These are phyloP conservation scores for Pseudomyrmex flavicornis DNA, from an alignment of 1,140 invertebrate genomes.

Conservation along the genomic window DNA sequence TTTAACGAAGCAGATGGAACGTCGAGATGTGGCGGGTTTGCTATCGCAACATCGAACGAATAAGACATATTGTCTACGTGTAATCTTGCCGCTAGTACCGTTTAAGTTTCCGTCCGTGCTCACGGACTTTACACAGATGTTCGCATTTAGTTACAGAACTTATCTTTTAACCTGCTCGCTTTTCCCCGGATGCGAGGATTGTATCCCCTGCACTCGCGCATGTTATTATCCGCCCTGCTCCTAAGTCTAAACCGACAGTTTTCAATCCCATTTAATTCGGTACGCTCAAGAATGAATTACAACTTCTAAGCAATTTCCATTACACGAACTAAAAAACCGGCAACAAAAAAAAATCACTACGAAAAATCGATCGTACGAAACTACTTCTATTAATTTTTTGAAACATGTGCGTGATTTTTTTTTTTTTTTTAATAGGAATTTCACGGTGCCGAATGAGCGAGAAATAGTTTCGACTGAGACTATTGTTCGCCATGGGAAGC, in stretches of 20 bases:
- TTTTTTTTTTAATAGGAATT: not conserved
- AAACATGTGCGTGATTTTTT: not conserved
- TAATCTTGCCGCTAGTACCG: constrained; percentile 25
- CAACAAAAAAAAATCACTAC: constrained; percentile 21
- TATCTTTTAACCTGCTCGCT: constrained; percentile 33
- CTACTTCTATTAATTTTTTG: not conserved
- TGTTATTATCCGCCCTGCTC: not conserved
- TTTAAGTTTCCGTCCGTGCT: constrained; percentile 39
- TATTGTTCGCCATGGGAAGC: not conserved
- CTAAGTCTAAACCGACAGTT: not conserved
- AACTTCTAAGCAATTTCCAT: constrained; percentile 31
- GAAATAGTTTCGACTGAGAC: not conserved
- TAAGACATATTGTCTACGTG: constrained; percentile 17
- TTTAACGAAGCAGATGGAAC: constrained; percentile 17
- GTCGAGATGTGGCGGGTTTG: not conserved
- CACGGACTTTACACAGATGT: constrained; percentile 37
- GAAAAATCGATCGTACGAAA: constrained; percentile 10
- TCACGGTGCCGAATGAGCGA: not conserved
- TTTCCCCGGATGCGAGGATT: constrained; percentile 31
- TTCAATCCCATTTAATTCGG: constrained; percentile 19
- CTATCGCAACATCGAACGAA: constrained; percentile 40
- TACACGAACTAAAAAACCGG: not conserved
- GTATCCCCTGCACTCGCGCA: not conserved
- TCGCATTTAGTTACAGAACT: constrained; percentile 40
- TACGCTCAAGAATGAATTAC: constrained; percentile 27